These are phyloP conservation scores for Cochlearius cochlearius DNA, from an alignment of 2,113 vertebrate genomes.

Conservation along the genomic window DNA sequence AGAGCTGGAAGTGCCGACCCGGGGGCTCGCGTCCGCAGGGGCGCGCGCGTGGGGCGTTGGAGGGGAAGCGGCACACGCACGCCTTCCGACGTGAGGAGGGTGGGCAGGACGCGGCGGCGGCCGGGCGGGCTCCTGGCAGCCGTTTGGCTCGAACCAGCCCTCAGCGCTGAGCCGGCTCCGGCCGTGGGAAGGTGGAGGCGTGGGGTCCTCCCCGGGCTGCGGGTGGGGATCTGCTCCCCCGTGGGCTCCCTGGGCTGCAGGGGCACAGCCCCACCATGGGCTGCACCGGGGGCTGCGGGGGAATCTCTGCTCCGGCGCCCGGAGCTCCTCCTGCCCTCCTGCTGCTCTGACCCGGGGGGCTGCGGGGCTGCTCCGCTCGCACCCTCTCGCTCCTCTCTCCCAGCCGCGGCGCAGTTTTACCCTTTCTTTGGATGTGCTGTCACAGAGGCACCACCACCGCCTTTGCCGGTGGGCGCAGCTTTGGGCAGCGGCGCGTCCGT, in stretches of 20 bases:
- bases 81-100: neutral
- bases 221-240: neutral
- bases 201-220: neutral
- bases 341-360: neutral
- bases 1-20: neutral
- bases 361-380: neutral
- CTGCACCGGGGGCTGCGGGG: neutral
- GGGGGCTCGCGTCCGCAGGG: rapidly evolving
- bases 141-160: neutral
- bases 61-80: neutral
- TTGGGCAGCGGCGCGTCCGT: neutral
- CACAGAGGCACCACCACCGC: neutral
- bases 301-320: neutral
- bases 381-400: neutral
- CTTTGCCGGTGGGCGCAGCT: neutral
- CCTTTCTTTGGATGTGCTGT: neutral
- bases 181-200: neutral
- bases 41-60: rapidly evolving
- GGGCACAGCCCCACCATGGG: neutral
- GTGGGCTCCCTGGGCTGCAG: neutral
- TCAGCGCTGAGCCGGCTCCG: neutral
- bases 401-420: neutral
- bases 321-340: neutral
- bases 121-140: neutral
- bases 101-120: neutral